Evolutionary conservation across 2,888 invertebrate species (phyloP).

Genomic region (Himalopsyche japonica): DNA sequence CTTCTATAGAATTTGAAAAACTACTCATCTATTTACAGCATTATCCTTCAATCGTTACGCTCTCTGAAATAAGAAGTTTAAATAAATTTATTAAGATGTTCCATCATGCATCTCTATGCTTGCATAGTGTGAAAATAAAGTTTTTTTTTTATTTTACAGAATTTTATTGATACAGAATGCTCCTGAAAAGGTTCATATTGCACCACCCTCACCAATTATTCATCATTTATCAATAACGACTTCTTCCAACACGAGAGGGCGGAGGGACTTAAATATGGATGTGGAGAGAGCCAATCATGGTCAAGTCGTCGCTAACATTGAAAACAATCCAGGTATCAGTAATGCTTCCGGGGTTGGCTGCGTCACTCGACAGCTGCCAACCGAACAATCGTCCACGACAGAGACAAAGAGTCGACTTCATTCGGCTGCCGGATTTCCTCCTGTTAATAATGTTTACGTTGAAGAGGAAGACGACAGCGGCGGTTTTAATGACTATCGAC

Average conservation of each 20-base stretch:
- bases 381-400: slow-evolving; percentile 4
- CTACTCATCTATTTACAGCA: too few relatives aligned
- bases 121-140: too few relatives aligned
- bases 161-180: slow-evolving; percentile 93
- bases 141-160: slow-evolving; percentile 59
- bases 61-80: neutral
- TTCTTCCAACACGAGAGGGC: slow-evolving; percentile 43
- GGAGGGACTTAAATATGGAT: slow-evolving; percentile 27
- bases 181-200: slow-evolving; percentile 74
- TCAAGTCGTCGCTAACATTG: slow-evolving; percentile 69
- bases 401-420: slow-evolving; percentile 39
- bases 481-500: slow-evolving; percentile 56
- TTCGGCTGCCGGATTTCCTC: slow-evolving; percentile 36
- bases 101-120: neutral
- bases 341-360: slow-evolving; percentile 3
- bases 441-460: slow-evolving; percentile 46
- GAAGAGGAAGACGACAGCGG: slow-evolving; percentile 60
- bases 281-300: slow-evolving; percentile 43
- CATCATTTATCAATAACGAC: slow-evolving; percentile 42
- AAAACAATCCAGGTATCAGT: slow-evolving; percentile 52
- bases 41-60: neutral
- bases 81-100: neutral
- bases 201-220: slow-evolving; percentile 66
- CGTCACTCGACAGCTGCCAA: slow-evolving; percentile 7
- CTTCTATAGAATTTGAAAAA: too few relatives aligned